These are phyloP conservation scores for Caenorhabditis becei DNA, from an alignment of 2,888 invertebrate species.

Conservation along the genomic window DNA sequence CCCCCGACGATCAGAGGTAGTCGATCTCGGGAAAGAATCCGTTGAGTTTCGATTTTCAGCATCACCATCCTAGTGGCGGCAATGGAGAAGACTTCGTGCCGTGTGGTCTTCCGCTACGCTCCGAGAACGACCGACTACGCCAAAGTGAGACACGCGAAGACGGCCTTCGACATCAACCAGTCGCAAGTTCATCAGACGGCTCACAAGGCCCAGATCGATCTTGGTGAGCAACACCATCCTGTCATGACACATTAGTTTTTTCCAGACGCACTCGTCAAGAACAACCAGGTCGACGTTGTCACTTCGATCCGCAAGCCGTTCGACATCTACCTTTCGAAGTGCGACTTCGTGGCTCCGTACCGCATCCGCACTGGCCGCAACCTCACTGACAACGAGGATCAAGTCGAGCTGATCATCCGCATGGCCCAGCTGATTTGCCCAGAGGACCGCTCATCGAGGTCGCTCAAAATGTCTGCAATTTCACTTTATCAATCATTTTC, in stretches of 20 bases:
- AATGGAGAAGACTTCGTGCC: neutral
- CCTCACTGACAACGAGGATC: neutral
- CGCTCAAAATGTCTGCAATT: no score
- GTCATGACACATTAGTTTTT: neutral
- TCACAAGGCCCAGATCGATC: neutral
- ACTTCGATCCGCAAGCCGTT: neutral
- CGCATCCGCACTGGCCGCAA: neutral
- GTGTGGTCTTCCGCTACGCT: neutral
- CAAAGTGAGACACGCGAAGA: neutral
- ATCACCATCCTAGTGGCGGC: neutral
- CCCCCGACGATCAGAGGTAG: neutral
- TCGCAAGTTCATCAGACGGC: neutral
- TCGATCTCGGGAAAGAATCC: neutral
- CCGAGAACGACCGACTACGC: neutral
- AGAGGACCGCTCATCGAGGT: neutral
- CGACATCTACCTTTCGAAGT: neutral
- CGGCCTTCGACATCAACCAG: neutral
- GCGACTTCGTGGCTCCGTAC: neutral
- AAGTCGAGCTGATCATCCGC: neutral
- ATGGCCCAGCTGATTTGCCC: neutral
- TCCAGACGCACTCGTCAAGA: neutral
- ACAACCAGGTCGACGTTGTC: neutral
- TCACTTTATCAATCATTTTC: no score
- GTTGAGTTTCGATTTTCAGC: neutral
- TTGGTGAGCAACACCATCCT: neutral